Conservation (phyloP, 2,888 invertebrate species). For the Gisinianus flammeolus region DNA sequence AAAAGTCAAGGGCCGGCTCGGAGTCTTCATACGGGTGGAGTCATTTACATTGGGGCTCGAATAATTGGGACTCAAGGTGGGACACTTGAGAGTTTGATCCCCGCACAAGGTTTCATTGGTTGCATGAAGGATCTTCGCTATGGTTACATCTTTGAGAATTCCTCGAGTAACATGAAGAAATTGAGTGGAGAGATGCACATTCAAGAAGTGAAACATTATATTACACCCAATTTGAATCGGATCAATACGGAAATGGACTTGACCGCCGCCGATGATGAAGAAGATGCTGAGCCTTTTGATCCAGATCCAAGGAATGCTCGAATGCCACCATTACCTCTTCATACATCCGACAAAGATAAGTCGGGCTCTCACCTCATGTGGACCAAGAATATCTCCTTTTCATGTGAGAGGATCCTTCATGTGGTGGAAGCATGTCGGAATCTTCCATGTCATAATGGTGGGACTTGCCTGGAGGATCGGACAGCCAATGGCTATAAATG, state of each 20-base stretch:
- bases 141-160: slow-evolving; percentile 67
- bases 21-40: slow-evolving; percentile 56
- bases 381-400: slow-evolving; percentile 57
- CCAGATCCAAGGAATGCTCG: slow-evolving; percentile 45
- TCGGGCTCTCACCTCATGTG: slow-evolving; percentile 52
- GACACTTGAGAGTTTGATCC: slow-evolving; percentile 55
- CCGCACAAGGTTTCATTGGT: slow-evolving; percentile 80
- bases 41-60: slow-evolving; percentile 56
- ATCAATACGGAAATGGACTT: slow-evolving; percentile 42
- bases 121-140: slow-evolving; percentile 88
- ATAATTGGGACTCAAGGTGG: slow-evolving; percentile 55
- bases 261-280: slow-evolving; percentile 48
- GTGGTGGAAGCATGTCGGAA: slow-evolving; percentile 69
- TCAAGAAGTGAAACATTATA: slow-evolving; percentile 59
- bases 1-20: slow-evolving; percentile 57
- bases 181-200: slow-evolving; percentile 51
- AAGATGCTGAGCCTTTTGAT: slow-evolving; percentile 45
- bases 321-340: slow-evolving; percentile 57
- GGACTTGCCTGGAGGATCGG: slow-evolving; percentile 68
- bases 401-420: slow-evolving; percentile 55
- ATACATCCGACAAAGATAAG: slow-evolving; percentile 54
- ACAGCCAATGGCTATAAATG: slow-evolving; percentile 71
- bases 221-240: slow-evolving; percentile 55
- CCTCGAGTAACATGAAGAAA: slow-evolving; percentile 40
- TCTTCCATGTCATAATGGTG: slow-evolving; percentile 81